These are phyloP conservation scores for Polypterus bichir DNA, from an alignment of 2,113 vertebrate species.

Conservation along the genomic window DNA sequence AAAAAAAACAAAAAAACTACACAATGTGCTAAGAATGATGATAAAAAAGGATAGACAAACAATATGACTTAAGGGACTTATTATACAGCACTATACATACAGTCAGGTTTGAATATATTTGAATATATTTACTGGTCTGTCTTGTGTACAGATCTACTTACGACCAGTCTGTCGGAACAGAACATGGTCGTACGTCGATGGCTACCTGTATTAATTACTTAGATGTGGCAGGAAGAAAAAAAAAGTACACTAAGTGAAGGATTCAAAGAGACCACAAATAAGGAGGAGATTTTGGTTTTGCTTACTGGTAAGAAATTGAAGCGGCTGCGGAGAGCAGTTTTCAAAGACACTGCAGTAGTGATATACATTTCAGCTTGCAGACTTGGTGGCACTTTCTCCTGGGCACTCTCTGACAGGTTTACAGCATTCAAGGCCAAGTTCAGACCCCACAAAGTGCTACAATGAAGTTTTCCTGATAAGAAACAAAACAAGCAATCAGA, in stretches of 20 bases:
- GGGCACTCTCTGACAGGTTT: slow-evolving; percentile 83
- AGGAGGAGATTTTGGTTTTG: slow-evolving; percentile 9
- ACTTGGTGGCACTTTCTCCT: slow-evolving; percentile 71
- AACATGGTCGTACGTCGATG: no score
- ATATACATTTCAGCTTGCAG: slow-evolving; percentile 81
- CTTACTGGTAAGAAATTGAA: slow-evolving; percentile 76
- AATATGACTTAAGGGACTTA: no score
- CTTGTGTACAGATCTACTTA: no score
- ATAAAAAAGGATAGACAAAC: no score
- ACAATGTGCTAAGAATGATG: no score
- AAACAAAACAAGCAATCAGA: not conserved
- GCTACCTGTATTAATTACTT: not conserved
- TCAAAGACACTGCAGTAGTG: slow-evolving; percentile 74
- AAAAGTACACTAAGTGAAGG: no score
- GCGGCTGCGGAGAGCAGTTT: slow-evolving; percentile 67
- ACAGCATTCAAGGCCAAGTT: slow-evolving; percentile 85
- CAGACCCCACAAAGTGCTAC: slow-evolving; percentile 63
- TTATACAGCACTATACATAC: no score
- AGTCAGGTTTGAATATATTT: no score
- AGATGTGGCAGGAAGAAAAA: not conserved
- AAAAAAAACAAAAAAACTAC: no score
- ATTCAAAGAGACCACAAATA: not conserved
- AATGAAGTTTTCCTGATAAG: slow-evolving; percentile 70
- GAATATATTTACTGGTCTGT: no score
- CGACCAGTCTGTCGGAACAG: no score